Evolutionary conservation across 2,797 vertebrate genomes (phyloP).

Genomic region (Discoglossus pictus): DNA sequence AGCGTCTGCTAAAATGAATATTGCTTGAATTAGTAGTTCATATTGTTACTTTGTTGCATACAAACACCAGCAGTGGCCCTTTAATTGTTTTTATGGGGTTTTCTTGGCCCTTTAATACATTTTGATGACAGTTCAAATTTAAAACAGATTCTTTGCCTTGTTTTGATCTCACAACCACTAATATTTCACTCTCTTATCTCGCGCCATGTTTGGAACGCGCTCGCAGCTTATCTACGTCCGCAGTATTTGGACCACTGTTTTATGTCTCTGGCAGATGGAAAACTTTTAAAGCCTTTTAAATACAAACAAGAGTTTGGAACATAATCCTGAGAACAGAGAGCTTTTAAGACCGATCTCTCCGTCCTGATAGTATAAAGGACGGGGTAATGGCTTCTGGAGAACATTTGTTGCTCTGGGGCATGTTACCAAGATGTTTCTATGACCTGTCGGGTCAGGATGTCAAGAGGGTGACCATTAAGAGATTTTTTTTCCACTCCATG

Average conservation of each 20-base stretch:
- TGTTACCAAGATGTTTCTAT: not conserved
- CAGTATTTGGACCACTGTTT: not conserved
- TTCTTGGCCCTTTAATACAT: too few species aligned
- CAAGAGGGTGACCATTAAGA: not conserved
- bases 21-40: too few species aligned
- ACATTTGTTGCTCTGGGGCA: constrained; percentile 3
- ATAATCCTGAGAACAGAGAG: constrained; percentile 15
- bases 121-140: too few species aligned
- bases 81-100: too few species aligned
- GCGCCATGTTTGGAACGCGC: not conserved
- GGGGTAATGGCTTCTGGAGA: constrained; percentile 15
- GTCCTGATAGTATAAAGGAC: not conserved
- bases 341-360: constrained; percentile 17
- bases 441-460: constrained; percentile 11
- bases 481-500: not conserved
- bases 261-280: constrained; percentile 20
- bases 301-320: not conserved
- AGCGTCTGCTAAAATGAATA: too few species aligned
- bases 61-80: too few species aligned
- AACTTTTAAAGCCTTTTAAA: constrained; percentile 6
- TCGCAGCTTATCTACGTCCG: not conserved
- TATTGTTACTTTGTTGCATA: too few species aligned
- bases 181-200: constrained; percentile 7
- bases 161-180: not conserved
- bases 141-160: too few species aligned